These are phyloP conservation scores for Proteles cristata DNA, from an alignment of 2,113 vertebrate genomes.

Conservation along the genomic window DNA sequence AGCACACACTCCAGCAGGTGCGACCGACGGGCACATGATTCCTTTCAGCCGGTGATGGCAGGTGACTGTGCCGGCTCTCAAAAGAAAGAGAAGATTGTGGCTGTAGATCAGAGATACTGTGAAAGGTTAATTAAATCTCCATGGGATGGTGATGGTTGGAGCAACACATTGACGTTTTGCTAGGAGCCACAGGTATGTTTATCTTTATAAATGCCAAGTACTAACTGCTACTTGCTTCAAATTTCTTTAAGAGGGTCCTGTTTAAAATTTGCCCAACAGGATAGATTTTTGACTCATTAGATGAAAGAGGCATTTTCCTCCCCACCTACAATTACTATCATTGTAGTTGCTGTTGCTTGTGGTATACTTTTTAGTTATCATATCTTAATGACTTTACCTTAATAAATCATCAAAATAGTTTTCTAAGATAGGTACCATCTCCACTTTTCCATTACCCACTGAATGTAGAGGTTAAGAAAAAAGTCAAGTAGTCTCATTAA, in stretches of 20 bases:
- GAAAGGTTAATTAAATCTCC: conserved; percentile 20
- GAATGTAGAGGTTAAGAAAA: neutral
- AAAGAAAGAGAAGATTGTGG: neutral
- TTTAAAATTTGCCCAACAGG: neutral
- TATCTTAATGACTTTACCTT: neutral
- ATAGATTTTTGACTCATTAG: neutral
- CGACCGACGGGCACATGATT: no score
- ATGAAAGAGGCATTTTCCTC: neutral
- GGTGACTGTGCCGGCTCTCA: neutral
- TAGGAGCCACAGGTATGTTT: neutral
- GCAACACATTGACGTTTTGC: neutral
- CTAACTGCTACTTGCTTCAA: neutral
- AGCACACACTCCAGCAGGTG: neutral
- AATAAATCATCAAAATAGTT: neutral
- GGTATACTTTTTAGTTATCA: neutral
- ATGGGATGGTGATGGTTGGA: neutral
- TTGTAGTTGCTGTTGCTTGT: neutral
- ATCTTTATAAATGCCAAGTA: neutral
- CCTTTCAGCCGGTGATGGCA: neutral
- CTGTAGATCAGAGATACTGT: neutral
- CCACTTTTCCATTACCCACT: neutral
- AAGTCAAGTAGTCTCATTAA: neutral
- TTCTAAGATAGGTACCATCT: neutral
- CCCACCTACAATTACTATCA: neutral
- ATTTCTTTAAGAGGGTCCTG: neutral